Percentiles rank a stretch among this genome's conserved stretches.
Conservation (phyloP, 2,797 vertebrate genomes). For the Sebastes minor region DNA sequence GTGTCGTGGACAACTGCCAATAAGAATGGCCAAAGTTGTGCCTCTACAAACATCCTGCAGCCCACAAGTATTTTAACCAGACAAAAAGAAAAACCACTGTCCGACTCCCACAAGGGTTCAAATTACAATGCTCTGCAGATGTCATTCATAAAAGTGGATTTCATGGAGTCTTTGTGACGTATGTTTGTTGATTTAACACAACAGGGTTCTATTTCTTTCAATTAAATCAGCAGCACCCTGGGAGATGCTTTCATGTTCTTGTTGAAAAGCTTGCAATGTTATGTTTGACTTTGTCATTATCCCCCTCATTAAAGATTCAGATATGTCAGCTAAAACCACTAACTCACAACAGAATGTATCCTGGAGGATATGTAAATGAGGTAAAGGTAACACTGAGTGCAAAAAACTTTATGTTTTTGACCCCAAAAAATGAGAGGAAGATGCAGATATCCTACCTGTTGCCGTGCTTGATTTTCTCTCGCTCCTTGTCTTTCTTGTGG, state of each 20-base stretch:
- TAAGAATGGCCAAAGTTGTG: not conserved
- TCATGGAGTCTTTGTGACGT: not conserved
- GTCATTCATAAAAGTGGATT: constrained; percentile 19
- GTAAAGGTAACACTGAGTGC: not conserved
- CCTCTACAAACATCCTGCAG: not conserved
- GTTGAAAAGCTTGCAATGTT: not conserved
- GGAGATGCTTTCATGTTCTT: not conserved
- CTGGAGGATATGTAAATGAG: not conserved
- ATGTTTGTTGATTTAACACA: constrained; percentile 5
- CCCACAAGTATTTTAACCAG: constrained; percentile 2
- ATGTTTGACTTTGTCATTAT: not conserved
- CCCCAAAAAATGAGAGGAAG: not conserved
- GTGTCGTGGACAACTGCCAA: not conserved
- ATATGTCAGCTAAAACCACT: not conserved
- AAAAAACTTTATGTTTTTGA: not conserved
- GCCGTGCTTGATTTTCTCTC: constrained; percentile 92
- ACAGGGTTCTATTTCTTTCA: not conserved
- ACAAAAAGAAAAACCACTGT: constrained; percentile 14
- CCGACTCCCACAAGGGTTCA: not conserved
- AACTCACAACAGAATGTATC: not conserved
- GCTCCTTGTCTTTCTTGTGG: constrained; percentile 95
- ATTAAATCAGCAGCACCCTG: not conserved
- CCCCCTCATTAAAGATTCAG: not conserved
- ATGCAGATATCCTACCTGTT: constrained; percentile 84
- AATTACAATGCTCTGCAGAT: constrained; percentile 32